Conservation (phyloP, 1,140 invertebrate genomes). For the Diuraphis noxia region DNA sequence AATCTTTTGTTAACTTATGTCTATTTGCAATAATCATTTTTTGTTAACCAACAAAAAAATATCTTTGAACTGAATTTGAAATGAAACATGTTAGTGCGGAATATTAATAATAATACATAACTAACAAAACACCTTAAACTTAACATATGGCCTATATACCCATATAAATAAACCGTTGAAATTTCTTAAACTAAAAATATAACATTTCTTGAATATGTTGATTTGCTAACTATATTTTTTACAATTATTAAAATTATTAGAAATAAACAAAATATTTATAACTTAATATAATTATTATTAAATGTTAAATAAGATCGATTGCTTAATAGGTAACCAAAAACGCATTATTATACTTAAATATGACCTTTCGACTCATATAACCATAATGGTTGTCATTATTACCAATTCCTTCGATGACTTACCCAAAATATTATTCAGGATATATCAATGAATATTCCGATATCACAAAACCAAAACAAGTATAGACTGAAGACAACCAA, state of each 20-base stretch:
- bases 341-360: background rate
- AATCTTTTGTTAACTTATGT: background rate
- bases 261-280: background rate
- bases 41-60: background rate
- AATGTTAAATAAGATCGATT: background rate
- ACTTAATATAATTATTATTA: background rate
- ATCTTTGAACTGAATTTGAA: background rate
- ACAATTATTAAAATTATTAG: background rate
- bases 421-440: background rate
- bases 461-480: background rate
- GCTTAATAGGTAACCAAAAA: background rate
- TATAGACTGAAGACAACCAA: background rate
- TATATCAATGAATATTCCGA: background rate
- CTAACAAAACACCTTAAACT: background rate
- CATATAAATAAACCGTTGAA: background rate
- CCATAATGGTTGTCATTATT: background rate
- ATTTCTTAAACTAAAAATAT: background rate
- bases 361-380: background rate
- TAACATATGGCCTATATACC: background rate
- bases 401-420: background rate
- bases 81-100: background rate
- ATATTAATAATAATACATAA: background rate
- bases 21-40: slow-evolving; percentile 3
- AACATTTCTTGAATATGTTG: background rate
- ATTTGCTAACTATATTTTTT: background rate